Base-by-base conservation (phyloP, 2,113 vertebrate species). In the Parus major region DNA sequence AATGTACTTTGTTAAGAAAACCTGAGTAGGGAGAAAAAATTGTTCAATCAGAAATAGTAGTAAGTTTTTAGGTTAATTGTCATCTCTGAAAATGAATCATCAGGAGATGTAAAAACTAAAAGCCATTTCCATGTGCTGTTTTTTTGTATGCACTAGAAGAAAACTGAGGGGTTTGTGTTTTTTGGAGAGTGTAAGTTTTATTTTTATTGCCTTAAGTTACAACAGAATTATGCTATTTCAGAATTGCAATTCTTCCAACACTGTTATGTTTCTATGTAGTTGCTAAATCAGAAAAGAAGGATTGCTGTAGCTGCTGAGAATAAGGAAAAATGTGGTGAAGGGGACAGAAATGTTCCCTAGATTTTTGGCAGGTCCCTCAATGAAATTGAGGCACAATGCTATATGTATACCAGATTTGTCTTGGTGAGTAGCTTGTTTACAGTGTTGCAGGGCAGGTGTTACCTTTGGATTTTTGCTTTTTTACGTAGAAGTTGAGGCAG, bases 121-220 rank as follows among this genome's bases (percentile, higher is more conserved):
- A 60, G 36, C 15, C 35, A 7, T 75, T 79, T 68, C 19, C 36
- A 0, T 68, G 18, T 55, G 46, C n/a, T 0, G 0, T 75, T 92
- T 57, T 47, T 42, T 65, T 61, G 9, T 72, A 49, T 79, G 36
- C 15, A 16, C 20, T 73, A 42, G 25, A 80, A 78, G n/a, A 65
- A 18, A 83, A 42, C 53, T 11, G 25, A 49, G 36, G 56, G 23
- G 8, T n/a, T 64, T 82, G 20, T 68, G 12, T 49, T 86, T 88
- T 79, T 86, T 35, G 49, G 20, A 44, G 20, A 69, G 39, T 55
- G 11, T 33, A 46, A 61, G 6, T 46, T 36, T 82, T 82, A 5
- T 25, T 82, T 66, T 76, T 72, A 44, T 61, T 92, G 65, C 28
- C 33, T 85, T 70, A 41, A 31, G 1, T 47, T 83, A n/a, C 46